Evolutionary conservation across 2,797 vertebrate genomes (phyloP).

Genomic region (Tokudaia muenninki): DNA sequence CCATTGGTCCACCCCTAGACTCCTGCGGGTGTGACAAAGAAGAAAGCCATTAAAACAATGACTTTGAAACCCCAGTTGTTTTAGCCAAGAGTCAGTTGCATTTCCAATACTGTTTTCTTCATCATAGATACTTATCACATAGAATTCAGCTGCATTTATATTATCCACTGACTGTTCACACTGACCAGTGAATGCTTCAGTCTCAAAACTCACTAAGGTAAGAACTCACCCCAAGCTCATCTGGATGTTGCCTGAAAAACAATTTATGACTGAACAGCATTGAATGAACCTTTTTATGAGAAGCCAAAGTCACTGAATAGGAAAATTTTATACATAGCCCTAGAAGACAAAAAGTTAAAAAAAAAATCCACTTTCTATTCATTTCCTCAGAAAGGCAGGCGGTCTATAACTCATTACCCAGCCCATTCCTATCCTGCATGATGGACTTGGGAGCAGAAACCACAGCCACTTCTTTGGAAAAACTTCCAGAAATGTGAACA

Average conservation of each 20-base stretch:
- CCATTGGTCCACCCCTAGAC: conserved; percentile 14
- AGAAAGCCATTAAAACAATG: conserved; percentile 28
- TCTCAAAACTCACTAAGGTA: conserved; percentile 35
- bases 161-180: conserved; percentile 15
- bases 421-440: conserved; percentile 60
- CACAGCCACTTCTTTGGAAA: conserved; percentile 69
- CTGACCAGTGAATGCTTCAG: not conserved
- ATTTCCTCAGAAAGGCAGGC: conserved; percentile 67
- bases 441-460: conserved; percentile 59
- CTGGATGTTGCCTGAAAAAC: conserved; percentile 42
- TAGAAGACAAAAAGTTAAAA: not conserved
- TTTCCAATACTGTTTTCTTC: conserved; percentile 36
- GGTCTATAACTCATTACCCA: conserved; percentile 72
- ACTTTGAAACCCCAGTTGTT: conserved; percentile 47
- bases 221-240: conserved; percentile 43
- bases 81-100: conserved; percentile 8
- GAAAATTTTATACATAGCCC: conserved; percentile 63
- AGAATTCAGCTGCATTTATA: not conserved
- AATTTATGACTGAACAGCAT: not conserved
- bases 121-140: not conserved
- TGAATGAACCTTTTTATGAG: not conserved
- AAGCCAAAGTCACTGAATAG: conserved; percentile 33
- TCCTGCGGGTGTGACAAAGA: conserved; percentile 73
- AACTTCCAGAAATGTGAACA: conserved; percentile 63
- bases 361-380: conserved; percentile 43